Evolutionary conservation across 2,888 invertebrate genomes (phyloP).

Genomic region (Meliscaeva auricollis): DNA sequence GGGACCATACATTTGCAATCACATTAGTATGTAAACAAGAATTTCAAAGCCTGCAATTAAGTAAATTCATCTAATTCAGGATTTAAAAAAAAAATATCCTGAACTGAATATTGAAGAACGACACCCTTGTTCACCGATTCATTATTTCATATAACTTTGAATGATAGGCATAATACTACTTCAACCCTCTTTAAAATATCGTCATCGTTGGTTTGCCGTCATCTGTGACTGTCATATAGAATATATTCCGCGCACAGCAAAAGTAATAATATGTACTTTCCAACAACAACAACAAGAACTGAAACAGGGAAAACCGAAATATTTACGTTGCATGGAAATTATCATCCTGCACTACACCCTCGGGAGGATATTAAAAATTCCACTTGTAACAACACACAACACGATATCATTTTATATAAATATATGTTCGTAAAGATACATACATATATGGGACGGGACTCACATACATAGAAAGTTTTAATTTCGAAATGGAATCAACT

Average conservation of each 20-base stretch:
- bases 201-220: conserved; percentile 50
- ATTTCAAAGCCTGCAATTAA: conserved; percentile 71
- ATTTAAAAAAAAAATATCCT: conserved; percentile 1
- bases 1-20: conserved; percentile 67
- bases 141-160: not conserved
- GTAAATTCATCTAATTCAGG: conserved; percentile 74
- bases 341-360: conserved; percentile 50
- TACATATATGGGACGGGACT: not conserved
- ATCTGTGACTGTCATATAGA: conserved; percentile 74
- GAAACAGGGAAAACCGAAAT: conserved; percentile 42
- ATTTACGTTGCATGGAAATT: conserved; percentile 61
- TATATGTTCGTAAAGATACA: not conserved
- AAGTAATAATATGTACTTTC: conserved; percentile 45
- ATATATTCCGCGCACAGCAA: conserved; percentile 12
- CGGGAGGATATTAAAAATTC: conserved; percentile 75
- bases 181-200: conserved; percentile 52
- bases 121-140: conserved; percentile 27
- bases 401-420: not conserved
- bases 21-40: conserved; percentile 74
- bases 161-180: not conserved
- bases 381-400: conserved; percentile 71
- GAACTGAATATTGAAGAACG: conserved; percentile 6
- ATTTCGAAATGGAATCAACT: conserved; percentile 75
- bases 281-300: conserved; percentile 17
- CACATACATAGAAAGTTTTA: conserved; percentile 64